Conservation (phyloP, 2,888 invertebrate species). For the Drosophila leonis region DNA sequence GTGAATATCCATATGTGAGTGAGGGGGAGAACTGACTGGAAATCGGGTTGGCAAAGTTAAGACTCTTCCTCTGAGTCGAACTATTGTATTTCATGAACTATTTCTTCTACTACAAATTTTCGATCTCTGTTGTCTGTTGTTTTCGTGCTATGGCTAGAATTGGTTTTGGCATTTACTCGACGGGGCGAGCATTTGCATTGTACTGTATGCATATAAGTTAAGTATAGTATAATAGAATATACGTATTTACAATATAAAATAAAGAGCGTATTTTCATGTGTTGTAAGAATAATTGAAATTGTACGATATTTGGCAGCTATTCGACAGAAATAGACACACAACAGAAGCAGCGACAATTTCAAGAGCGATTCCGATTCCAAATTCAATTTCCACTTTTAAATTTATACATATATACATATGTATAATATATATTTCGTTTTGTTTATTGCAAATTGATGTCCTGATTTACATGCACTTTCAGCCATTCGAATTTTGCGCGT, state of each 20-base stretch:
- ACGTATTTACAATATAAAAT: conserved; percentile 52
- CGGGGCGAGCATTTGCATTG: conserved; percentile 40
- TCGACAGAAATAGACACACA: conserved; percentile 81
- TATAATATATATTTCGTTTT: not conserved
- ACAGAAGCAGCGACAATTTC: conserved; percentile 62
- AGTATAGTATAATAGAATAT: conserved; percentile 55
- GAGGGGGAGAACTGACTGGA: conserved; percentile 1
- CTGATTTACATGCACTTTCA: conserved; percentile 67
- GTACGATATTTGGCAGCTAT: conserved; percentile 78
- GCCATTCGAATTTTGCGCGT: conserved; percentile 53
- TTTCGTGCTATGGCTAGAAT: conserved; percentile 34
- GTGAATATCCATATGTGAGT: conserved; percentile 10
- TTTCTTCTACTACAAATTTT: conserved; percentile 50
- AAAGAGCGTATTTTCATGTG: conserved; percentile 66
- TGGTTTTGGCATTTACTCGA: conserved; percentile 54
- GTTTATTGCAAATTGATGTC: conserved; percentile 4
- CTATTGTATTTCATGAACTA: conserved; percentile 57
- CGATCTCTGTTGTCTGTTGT: conserved; percentile 33
- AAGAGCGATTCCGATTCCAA: conserved; percentile 33
- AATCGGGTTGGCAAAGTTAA: not conserved
- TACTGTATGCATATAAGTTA: conserved; percentile 48
- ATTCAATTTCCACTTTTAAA: conserved; percentile 23
- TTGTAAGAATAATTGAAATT: conserved; percentile 80
- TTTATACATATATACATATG: conserved; percentile 1
- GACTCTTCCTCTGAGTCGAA: conserved; percentile 51